Evolutionary conservation across 2,888 invertebrate genomes (phyloP), one percentile per base, ranked within the genome.

Genomic region (Diaphora mendica): DNA sequence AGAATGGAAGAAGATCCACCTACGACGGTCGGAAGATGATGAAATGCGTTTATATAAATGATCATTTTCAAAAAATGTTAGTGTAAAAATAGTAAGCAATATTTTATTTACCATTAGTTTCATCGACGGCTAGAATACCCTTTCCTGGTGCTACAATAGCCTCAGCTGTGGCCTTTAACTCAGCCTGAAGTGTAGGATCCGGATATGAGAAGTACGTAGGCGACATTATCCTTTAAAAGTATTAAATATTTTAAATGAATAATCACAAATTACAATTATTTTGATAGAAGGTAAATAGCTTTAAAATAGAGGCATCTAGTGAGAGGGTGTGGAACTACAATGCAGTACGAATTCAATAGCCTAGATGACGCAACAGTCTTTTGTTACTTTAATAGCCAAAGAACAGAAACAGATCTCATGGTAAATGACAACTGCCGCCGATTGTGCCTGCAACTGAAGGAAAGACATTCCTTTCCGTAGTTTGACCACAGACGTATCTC

Each of bases 51-150:
- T 44, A 44, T 44, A 3, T 44, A 44, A 15, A 44, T 15, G 15
- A 44, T 15, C 15, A 15, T 44, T 44, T 44, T 15, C 3, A 48
- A 44, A 17, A 17, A 13, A 4, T 15, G 2, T 20, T 17, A 5
- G 39, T 20, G 17, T 48, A 4, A 7, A 15, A 42, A 13, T 42
- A 65, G 2, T n/a, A 20, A 30, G 17, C 2, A 39, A 17, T 30
- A 44, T 17, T 17, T 1, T 55, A 69, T 85, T 89, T 91, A 85
- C 97, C 96, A 87, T 98, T 98, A 62, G 98, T 98, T 92, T 99
- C 99, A 93, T 99, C 99, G 79, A 99, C 99, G 81, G 99, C 99
- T 77, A 99, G 96, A 89, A 99, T 99, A 78, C 99, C 99, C 91
- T 98, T 99, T 78, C 99, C 99, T 65, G 98, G 97, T 30, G 97